Conservation (phyloP, 2,797 vertebrate species). For the Halcyon smyrnensis region DNA sequence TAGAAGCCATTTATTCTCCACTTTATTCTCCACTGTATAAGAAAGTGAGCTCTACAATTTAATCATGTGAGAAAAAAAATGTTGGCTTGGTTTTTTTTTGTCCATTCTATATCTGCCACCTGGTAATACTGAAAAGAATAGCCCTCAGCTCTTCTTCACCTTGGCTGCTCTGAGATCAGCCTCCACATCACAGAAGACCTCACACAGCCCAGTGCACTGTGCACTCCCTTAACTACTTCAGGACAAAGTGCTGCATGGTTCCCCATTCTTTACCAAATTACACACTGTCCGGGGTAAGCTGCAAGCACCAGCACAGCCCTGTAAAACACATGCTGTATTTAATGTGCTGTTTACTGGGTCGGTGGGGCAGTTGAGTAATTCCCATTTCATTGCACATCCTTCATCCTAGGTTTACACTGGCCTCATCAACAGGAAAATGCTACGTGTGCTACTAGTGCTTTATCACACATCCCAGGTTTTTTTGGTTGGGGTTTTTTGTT, state of each 20-base stretch:
- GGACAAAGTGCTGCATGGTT: not conserved
- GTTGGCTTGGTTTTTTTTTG: too few relatives aligned
- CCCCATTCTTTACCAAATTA: not conserved
- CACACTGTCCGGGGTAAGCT: not conserved
- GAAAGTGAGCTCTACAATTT: not conserved
- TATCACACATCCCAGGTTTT: fast-evolving
- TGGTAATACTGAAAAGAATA: not conserved
- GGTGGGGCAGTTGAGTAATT: not conserved
- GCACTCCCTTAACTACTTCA: too few relatives aligned
- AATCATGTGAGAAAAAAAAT: not conserved
- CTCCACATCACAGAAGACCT: not conserved
- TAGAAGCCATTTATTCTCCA: not conserved
- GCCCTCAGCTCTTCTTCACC: fast-evolving
- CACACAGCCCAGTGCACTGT: fast-evolving
- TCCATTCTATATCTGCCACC: not conserved
- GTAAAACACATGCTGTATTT: not conserved
- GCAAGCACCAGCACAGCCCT: not conserved
- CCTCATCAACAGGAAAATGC: not conserved
- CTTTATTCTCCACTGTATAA: not conserved
- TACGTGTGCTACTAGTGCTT: not conserved
- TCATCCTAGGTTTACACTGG: not conserved
- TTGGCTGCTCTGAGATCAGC: not conserved
- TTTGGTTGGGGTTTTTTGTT: not conserved
- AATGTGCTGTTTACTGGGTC: not conserved
- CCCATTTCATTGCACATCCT: not conserved